Evolutionary conservation across 1,140 invertebrate genomes (phyloP), one percentile per base, ranked within the genome.

Genomic region (Antheraea pernyi): DNA sequence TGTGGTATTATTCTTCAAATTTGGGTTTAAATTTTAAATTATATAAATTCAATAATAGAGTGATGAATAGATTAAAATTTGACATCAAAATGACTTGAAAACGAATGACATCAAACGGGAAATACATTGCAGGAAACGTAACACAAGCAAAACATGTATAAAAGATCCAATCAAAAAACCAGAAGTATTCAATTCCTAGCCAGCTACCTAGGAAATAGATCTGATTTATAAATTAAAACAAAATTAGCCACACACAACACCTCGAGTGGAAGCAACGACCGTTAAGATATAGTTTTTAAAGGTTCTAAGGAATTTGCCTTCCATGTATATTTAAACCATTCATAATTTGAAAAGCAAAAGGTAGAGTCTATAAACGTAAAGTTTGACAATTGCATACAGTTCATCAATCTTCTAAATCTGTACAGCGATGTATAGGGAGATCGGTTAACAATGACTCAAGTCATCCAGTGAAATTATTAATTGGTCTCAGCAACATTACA

Each of bases 401-500:
- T 83, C 81, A 83, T 91, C 87, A 88, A 91, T 91, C 86, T 88
- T 89, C 79, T 69, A 78, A 82, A 81, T 82, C 80, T 82, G 84
- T 79, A 81, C 85, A 80, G 81, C 22, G 22, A 30, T 30, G 22
- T 4, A 30, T 30, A 30, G 76, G 66, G 19, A 79, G 79, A 81
- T 78, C 74, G 79, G 62, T 79, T 75, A 81, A 91, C 88, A 91
- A 91, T 91, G 81, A 83, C 83, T 88, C 71, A 81, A 86, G 89
- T 89, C 89, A 89, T 85, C 81, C 80, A 88, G 83, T 81, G 80
- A 91, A 91, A 89, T 91, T 91, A 91, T 91, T 91, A 91, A 91
- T 91, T 89, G 88, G 76, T 75, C 77, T 72, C 74, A 78, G 79
- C 80, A 74, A 79, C 78, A 78, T 74, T 70, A 91, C 89, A 91